phyloP scores from a whole-genome alignment of 2,113 vertebrate species.

The Rhegmatorhina hoffmannsi region DNA sequence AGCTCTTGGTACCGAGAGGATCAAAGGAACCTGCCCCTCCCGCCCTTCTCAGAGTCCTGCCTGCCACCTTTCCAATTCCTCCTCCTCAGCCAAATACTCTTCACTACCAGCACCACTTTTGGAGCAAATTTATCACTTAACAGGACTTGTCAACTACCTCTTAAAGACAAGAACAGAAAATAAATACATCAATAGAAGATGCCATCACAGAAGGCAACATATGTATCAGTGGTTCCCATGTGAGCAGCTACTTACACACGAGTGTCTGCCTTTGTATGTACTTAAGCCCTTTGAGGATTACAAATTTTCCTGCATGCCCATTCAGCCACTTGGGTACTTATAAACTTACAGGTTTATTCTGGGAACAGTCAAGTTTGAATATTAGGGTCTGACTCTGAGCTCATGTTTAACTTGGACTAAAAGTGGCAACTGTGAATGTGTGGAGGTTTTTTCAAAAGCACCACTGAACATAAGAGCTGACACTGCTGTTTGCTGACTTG shows the following conservation, averaged over 20 bases:
- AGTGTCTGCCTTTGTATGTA: background rate
- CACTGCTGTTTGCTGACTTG: background rate
- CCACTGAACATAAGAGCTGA: background rate
- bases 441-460: background rate
- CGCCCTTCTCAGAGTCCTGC: background rate
- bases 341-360: background rate
- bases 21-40: background rate
- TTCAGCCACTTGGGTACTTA: background rate
- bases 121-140: background rate
- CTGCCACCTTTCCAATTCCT: background rate
- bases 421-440: background rate
- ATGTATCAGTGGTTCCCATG: accelerated
- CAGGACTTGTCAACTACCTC: background rate
- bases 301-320: background rate
- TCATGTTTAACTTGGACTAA: background rate
- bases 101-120: background rate
- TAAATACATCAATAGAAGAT: background rate
- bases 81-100: background rate
- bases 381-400: background rate
- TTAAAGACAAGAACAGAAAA: background rate
- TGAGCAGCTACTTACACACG: background rate
- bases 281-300: background rate
- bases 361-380: background rate
- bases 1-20: background rate
- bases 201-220: background rate